Percentiles rank a stretch among this genome's conserved stretches.
phyloP scores from a whole-genome alignment of 53 echinoderm and acorn worm genomes.

The Holothuria scabra region DNA sequence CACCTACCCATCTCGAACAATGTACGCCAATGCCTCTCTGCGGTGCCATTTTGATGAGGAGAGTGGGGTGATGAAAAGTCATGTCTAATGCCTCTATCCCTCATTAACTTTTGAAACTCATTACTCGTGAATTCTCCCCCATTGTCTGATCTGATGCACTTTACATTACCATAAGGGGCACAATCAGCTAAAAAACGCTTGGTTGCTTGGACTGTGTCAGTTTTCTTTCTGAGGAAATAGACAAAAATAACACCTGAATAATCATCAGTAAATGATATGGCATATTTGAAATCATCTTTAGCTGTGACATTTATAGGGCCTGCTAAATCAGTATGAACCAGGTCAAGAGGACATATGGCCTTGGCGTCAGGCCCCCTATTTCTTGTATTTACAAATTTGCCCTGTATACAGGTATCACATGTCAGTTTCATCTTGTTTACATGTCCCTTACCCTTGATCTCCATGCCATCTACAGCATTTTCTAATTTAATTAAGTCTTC shows the following conservation, averaged over 20 bases:
- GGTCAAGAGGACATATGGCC: neutral
- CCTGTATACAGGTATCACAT: neutral
- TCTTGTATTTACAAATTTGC: constrained; percentile 15
- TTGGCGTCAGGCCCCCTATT: neutral
- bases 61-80: neutral
- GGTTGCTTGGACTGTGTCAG: too few relatives aligned
- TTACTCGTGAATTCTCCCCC: too few relatives aligned
- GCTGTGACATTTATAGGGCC: too few relatives aligned
- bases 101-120: neutral
- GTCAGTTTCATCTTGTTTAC: neutral
- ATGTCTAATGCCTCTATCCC: constrained; percentile 10
- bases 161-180: neutral
- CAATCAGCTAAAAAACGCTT: too few relatives aligned
- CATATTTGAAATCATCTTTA: too few relatives aligned
- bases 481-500: constrained; percentile 4
- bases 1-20: constrained; percentile 61
- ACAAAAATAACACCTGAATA: too few relatives aligned
- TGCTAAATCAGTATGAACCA: too few relatives aligned
- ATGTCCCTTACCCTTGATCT: neutral
- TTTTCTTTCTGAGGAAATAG: too few relatives aligned
- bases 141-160: neutral
- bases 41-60: too few relatives aligned
- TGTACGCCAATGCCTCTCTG: constrained; percentile 32
- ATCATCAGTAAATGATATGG: too few relatives aligned
- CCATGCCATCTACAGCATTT: neutral